Evolutionary conservation across 2,113 vertebrate genomes (phyloP).

Genomic region (Dicerorhinus sumatrensis): DNA sequence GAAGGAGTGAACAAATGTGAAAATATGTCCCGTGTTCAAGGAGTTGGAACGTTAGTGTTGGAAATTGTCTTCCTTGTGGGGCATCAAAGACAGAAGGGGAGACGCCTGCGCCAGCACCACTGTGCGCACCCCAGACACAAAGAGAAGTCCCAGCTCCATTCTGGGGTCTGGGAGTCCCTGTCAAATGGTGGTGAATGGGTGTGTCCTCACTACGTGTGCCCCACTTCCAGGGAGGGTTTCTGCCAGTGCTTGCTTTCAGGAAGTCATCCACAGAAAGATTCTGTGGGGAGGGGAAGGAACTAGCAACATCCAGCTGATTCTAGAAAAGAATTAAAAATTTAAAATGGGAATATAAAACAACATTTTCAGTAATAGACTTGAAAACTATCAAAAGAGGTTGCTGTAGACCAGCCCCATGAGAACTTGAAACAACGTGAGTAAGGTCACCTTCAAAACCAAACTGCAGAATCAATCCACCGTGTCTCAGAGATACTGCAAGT

Average conservation of each 20-base stretch:
- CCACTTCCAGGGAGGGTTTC: neutral
- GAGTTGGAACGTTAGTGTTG: neutral
- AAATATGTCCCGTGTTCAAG: neutral
- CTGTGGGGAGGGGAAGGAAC: neutral
- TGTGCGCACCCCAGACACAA: too few relatives aligned
- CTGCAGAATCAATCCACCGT: neutral
- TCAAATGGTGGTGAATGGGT: neutral
- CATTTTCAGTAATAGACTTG: neutral
- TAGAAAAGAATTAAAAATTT: neutral
- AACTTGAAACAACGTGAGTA: neutral
- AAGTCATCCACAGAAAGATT: neutral
- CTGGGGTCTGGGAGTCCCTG: neutral
- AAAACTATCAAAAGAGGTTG: neutral
- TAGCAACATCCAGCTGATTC: neutral
- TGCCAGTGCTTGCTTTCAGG: neutral
- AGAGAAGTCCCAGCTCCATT: neutral
- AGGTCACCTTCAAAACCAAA: neutral
- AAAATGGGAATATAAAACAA: neutral
- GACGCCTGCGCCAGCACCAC: neutral
- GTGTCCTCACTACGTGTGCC: neutral
- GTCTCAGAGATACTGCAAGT: neutral
- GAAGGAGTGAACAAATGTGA: neutral
- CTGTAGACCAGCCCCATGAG: neutral
- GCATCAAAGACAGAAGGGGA: neutral
- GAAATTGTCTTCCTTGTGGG: neutral